These are phyloP conservation scores for Limnephilus marmoratus DNA, from an alignment of 2,888 invertebrate genomes.

Conservation along the genomic window DNA sequence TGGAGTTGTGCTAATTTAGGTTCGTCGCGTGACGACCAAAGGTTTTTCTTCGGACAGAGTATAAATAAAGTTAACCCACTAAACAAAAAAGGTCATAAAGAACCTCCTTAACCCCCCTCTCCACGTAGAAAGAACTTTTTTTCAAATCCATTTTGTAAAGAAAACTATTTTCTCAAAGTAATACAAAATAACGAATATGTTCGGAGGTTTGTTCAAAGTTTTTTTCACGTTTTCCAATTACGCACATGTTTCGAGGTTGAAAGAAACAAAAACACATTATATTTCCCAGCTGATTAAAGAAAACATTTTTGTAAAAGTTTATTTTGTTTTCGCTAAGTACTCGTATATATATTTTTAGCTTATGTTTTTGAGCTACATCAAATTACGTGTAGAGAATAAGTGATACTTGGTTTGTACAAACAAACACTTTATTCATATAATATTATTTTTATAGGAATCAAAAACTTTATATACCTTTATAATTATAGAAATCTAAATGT, in stretches of 20 bases:
- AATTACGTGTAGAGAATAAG: background rate
- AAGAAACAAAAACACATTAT: background rate
- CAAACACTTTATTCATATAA: background rate
- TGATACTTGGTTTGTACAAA: background rate
- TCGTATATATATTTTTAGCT: background rate
- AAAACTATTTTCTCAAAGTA: background rate
- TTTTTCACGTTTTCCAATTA: background rate
- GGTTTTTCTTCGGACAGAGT: background rate
- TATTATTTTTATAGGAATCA: too few relatives aligned
- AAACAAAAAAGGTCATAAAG: background rate
- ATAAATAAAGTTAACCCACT: background rate
- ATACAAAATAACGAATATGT: background rate
- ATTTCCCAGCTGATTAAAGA: background rate
- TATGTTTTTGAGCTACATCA: background rate
- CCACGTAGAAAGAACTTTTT: background rate
- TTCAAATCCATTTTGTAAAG: background rate
- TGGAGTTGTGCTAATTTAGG: slow-evolving; percentile 2
- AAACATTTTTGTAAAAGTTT: background rate
- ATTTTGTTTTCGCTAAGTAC: background rate
- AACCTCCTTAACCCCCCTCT: background rate
- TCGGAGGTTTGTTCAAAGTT: background rate
- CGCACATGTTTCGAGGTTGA: background rate
- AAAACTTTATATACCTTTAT: background rate
- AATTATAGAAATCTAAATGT: too few relatives aligned
- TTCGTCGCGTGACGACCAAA: background rate